Conservation (phyloP, 2,888 invertebrate genomes). For the Phortica magna region DNA sequence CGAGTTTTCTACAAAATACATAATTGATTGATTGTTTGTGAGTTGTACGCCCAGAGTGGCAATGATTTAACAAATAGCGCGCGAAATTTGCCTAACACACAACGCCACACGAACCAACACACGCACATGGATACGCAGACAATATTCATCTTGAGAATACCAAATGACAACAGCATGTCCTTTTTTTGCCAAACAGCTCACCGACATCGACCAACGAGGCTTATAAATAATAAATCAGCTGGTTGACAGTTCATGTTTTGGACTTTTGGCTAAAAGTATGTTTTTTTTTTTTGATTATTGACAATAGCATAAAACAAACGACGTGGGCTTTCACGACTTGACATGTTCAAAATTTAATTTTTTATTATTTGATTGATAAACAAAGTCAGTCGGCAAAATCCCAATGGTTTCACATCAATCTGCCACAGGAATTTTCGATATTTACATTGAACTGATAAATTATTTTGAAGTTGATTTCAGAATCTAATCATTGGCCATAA, state of each 20-base stretch:
- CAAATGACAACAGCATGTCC: conserved; percentile 4
- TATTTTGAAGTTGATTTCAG: no score
- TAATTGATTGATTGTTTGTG: conserved; percentile 66
- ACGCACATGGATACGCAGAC: background rate
- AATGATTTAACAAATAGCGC: conserved; percentile 28
- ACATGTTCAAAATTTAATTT: conserved; percentile 56
- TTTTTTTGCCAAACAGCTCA: conserved; percentile 37
- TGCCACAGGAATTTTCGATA: background rate
- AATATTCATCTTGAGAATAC: background rate
- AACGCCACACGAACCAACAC: background rate
- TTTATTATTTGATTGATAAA: conserved; percentile 49
- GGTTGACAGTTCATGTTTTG: conserved; percentile 48
- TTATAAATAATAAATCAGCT: conserved; percentile 63
- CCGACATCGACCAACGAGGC: conserved; percentile 34
- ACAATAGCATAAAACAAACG: conserved; percentile 41
- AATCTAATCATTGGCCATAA: no score
- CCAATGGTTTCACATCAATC: background rate
- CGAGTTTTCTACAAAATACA: conserved; percentile 50
- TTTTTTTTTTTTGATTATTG: conserved; percentile 1
- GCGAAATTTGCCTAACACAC: background rate
- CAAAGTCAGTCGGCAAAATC: conserved; percentile 10
- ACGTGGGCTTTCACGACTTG: conserved; percentile 19
- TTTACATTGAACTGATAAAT: background rate
- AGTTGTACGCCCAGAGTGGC: conserved; percentile 39
- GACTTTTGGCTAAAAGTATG: conserved; percentile 9